Conservation (phyloP, 30 jellyfish, hydroid and myxozoan species). For the Turritopsis dohrnii region DNA sequence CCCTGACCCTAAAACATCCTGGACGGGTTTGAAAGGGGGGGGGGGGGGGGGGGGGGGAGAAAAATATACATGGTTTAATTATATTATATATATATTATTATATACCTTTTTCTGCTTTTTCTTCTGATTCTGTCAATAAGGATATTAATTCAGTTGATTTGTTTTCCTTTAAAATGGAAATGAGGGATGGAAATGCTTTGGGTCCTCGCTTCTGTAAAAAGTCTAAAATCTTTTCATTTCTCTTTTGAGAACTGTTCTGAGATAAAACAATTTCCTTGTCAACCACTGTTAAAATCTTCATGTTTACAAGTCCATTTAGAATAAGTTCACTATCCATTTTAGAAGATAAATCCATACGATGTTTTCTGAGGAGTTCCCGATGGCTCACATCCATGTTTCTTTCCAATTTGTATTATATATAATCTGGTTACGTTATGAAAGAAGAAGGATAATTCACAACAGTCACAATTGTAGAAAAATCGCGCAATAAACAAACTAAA, state of each 20-base stretch:
- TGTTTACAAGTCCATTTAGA: constrained; percentile 40
- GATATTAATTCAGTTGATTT: background rate
- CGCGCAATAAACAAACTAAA: background rate
- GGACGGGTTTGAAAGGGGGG: no score
- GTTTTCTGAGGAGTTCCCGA: constrained; percentile 58
- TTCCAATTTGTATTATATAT: background rate
- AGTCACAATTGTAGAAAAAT: background rate
- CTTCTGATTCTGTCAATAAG: background rate
- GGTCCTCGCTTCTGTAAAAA: constrained; percentile 62
- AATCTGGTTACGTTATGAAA: no score
- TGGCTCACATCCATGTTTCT: constrained; percentile 60
- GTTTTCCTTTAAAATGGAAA: constrained; percentile 34
- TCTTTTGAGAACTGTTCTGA: constrained; percentile 42
- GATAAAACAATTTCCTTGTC: constrained; percentile 49
- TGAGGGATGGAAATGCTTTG: constrained; percentile 59
- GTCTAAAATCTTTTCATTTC: constrained; percentile 77
- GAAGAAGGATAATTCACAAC: no score
- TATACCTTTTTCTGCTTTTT: background rate
- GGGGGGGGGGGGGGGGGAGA: no score
- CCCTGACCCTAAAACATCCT: no score
- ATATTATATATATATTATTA: no score
- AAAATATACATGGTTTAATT: no score
- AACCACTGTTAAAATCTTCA: constrained; percentile 46
- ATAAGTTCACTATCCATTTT: constrained; percentile 48
- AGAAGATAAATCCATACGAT: constrained; percentile 55